Base-by-base conservation (phyloP, 92 coral and sea anemone species). In the Pocillopora meandrina region DNA sequence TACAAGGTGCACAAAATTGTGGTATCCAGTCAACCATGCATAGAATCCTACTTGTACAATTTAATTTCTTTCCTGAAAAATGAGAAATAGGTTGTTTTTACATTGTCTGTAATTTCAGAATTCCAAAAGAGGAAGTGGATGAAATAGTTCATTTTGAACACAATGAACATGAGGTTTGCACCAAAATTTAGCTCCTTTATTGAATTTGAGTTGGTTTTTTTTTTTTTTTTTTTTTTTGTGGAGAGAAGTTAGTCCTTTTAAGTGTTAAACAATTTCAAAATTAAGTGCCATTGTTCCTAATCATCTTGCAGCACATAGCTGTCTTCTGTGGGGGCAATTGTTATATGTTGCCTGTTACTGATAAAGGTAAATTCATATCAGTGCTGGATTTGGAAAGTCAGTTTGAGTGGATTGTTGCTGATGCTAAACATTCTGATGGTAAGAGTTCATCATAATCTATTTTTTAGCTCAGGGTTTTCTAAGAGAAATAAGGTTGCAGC, bases 401-500 rank as follows among this genome's bases (percentile, higher is more conserved):
- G 89, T 85, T 94, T 84, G 98, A 96, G 68, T 96, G 98, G 98
- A 96, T 96, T 63, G 86, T 83, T 70, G 98, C 97, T 47, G 98
- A 94, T 83, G 98, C 95, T 3, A 88, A 96, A 70, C 98, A 96
- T 84, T 94, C 98, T n/a, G 95, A 92, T 77, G 92, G 98, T 95
- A 81, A 86, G 95, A 21, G 36, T 5, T 31, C 9, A 34, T 20
- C 52, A 42, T 42, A 42, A 42, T 7, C 8, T 42, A 42, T 42
- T 42, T 3, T 42, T 42, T 42, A 42, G 52, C 52, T 42, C 8
- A 42, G 52, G 52, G 52, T 42, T 42, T 42, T 7, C 52, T 42
- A 42, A 3, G 52, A 42, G 52, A 42, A 42, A 42, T 42, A 42
- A 3, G 8, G 52, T 42, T 7, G 5, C 52, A 42, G 52, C 52